Evolutionary conservation across 2,113 vertebrate genomes (phyloP).

Genomic region (Excalfactoria chinensis): DNA sequence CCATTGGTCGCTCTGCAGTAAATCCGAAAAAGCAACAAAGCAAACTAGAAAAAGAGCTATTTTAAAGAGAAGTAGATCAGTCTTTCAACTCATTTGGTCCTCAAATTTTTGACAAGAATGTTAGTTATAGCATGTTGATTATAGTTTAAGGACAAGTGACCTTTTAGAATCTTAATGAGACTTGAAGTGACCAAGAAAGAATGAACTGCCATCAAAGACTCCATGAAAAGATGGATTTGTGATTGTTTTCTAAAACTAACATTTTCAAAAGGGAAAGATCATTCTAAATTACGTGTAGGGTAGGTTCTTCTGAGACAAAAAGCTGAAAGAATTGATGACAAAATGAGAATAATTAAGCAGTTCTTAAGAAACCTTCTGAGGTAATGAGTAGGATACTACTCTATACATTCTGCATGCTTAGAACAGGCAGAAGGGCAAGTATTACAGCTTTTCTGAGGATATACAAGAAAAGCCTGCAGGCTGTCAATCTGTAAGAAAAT

Average conservation of each 20-base stretch:
- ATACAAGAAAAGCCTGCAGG: slow-evolving; percentile 17
- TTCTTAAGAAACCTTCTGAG: slow-evolving; percentile 26
- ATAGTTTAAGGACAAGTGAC: background rate
- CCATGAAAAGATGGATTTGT: background rate
- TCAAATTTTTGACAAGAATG: background rate
- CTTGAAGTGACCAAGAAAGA: background rate
- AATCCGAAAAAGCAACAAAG: background rate
- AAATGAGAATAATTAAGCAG: slow-evolving; percentile 6
- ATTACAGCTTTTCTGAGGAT: slow-evolving; percentile 15
- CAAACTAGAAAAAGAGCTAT: background rate
- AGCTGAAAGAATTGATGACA: background rate
- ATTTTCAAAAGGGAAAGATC: background rate
- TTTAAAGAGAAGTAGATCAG: background rate
- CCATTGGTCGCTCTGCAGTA: background rate
- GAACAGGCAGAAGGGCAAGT: background rate
- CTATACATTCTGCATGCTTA: background rate
- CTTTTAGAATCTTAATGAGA: background rate
- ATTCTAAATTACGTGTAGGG: background rate
- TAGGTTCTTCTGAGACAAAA: background rate
- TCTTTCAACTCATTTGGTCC: background rate
- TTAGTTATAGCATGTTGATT: background rate
- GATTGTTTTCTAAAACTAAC: background rate
- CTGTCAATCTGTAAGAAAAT: background rate
- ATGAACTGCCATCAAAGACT: background rate
- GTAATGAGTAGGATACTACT: background rate